Evolutionary conservation across 2,113 vertebrate genomes (phyloP).

Genomic region (Cyprinus carpio): DNA sequence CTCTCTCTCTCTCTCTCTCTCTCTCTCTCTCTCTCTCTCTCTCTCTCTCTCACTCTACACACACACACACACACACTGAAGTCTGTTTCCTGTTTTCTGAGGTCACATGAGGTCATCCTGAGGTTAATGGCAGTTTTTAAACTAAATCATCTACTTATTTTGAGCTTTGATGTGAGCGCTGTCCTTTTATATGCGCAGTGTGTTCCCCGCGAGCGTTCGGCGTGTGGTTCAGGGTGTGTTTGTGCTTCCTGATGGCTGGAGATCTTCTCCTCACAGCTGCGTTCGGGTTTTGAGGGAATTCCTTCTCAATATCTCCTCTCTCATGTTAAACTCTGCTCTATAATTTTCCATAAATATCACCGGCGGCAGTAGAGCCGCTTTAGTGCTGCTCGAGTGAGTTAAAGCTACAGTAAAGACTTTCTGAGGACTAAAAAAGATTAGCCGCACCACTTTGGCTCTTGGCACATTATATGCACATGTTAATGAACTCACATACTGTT

Average conservation of each 20-base stretch:
- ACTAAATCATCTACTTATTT: not conserved
- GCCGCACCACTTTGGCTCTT: not conserved
- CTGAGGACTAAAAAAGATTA: not conserved
- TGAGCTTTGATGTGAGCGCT: constrained; percentile 16
- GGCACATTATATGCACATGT: too few relatives aligned
- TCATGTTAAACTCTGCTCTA: not conserved
- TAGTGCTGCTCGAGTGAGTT: not conserved
- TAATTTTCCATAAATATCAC: not conserved
- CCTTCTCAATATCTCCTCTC: not conserved
- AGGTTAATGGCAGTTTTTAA: constrained; percentile 4
- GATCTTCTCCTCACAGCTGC: not conserved
- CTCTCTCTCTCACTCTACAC: too few relatives aligned
- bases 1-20: too few relatives aligned
- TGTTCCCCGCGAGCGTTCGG: not conserved
- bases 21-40: too few relatives aligned
- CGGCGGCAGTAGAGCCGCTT: not conserved
- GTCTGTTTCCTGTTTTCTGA: constrained; percentile 15
- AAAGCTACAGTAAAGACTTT: not conserved
- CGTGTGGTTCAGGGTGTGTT: not conserved
- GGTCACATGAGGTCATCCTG: constrained; percentile 7
- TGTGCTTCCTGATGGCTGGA: not conserved
- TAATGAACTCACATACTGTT: too few relatives aligned
- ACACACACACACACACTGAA: not conserved
- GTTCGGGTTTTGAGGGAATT: constrained; percentile 16
- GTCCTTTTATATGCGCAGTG: not conserved